These are phyloP conservation scores for Pithys albifrons DNA, from an alignment of 2,113 vertebrate species.

Conservation along the genomic window DNA sequence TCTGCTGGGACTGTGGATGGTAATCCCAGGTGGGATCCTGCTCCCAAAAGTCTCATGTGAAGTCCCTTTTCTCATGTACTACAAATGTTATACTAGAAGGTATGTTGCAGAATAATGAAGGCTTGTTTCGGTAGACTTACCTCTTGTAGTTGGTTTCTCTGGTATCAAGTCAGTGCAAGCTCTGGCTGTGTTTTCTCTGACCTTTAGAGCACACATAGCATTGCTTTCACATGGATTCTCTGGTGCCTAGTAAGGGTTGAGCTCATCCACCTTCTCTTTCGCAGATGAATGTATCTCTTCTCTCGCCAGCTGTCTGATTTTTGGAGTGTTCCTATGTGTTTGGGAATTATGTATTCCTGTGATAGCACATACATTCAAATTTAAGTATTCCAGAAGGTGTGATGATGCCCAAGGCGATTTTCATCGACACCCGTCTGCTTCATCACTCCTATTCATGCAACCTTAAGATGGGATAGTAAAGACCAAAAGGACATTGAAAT, in stretches of 20 bases:
- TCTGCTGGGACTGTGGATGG: neutral
- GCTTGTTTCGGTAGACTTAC: neutral
- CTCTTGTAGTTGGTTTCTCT: neutral
- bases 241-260: slow-evolving; percentile 15
- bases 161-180: neutral
- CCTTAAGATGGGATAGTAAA: slow-evolving; percentile 23
- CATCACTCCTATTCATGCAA: neutral
- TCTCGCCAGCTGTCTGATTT: slow-evolving; percentile 47
- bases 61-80: neutral
- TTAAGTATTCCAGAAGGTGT: slow-evolving; percentile 60
- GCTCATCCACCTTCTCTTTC: slow-evolving; percentile 36
- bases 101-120: neutral
- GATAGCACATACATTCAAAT: slow-evolving; percentile 42
- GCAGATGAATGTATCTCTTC: slow-evolving; percentile 8
- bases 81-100: neutral
- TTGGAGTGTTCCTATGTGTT: slow-evolving; percentile 16
- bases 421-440: slow-evolving; percentile 44
- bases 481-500: slow-evolving; percentile 14
- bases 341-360: slow-evolving; percentile 60
- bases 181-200: neutral
- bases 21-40: neutral
- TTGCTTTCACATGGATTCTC: neutral
- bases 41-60: neutral
- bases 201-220: neutral
- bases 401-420: slow-evolving; percentile 48